Evolutionary conservation across 2,113 vertebrate genomes (phyloP).

Genomic region (Oryctolagus cuniculus): DNA sequence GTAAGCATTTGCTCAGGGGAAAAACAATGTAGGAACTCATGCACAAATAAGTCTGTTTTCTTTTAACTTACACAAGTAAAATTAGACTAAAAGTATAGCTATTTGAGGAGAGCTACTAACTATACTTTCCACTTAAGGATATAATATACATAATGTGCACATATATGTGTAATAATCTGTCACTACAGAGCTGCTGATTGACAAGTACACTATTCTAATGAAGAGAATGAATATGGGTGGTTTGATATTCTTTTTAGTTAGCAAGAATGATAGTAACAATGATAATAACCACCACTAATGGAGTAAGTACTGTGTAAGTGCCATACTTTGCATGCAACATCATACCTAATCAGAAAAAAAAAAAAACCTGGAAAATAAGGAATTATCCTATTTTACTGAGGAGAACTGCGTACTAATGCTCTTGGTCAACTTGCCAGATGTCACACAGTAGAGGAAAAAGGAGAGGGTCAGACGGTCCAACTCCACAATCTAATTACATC

Average conservation of each 20-base stretch:
- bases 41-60: neutral
- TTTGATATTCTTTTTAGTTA: constrained; percentile 18
- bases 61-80: constrained; percentile 35
- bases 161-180: neutral
- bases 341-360: constrained; percentile 34
- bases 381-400: neutral
- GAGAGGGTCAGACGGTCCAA: neutral
- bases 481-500: neutral
- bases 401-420: neutral
- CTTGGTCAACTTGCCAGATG: neutral
- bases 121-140: neutral
- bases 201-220: neutral
- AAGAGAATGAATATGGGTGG: neutral
- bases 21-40: neutral
- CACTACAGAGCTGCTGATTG: neutral
- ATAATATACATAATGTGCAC: neutral
- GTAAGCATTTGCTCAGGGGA: neutral
- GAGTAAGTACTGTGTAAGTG: neutral
- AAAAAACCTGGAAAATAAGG: neutral
- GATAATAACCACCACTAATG: neutral
- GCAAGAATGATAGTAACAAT: neutral
- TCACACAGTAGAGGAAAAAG: neutral
- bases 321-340: neutral
- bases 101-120: neutral
- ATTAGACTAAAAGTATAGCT: neutral